Evolutionary conservation across 2,888 invertebrate species (phyloP), one percentile per base, ranked within the genome.

Genomic region (Crepidodera aurea): DNA sequence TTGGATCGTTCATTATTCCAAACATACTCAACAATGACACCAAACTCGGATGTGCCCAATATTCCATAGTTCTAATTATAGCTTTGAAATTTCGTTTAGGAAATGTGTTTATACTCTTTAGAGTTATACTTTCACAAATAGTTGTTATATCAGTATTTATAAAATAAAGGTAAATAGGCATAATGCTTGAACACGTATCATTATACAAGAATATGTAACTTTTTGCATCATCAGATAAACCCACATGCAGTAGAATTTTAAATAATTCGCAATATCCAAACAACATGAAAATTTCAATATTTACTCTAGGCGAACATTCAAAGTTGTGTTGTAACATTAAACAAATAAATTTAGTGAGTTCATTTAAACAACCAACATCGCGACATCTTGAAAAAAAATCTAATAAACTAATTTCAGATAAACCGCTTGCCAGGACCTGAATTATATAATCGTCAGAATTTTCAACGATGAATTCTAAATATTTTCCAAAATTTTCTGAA

Each of bases 341-440:
- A 29, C 48, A 48, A 15, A 48, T 15, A 29, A 48, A 48, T 16
- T 48, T 48, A 15, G 48, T 48, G 1, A 48, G 48, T n/a, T 48
- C 15, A 10, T 48, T 16, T 29, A 48, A 48, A 29, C 48, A 48
- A 7, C 29, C 10, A 10, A 15, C 5, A 8, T 6, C 2, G 10
- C 8, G 8, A 19, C 48, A 48, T 15, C 29, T 25, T 8, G 15
- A 27, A 15, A 29, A 13, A 8, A 48, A 48, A 48, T 27, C 2
- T 15, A 7, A n/a, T 7, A 48, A 27, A 13, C 2, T 3, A 1
- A 27, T 10, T 4, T 5, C 13, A 15, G 15, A 13, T 48, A 48
- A 19, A 48, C 27, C 12, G 16, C 16, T 25, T 8, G 48, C 48
- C 4, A 48, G 5, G 6, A 3, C 0, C 12, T 29, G 7, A 16